Conservation (phyloP, 2,888 invertebrate genomes). For the Eucera pruinosa region DNA sequence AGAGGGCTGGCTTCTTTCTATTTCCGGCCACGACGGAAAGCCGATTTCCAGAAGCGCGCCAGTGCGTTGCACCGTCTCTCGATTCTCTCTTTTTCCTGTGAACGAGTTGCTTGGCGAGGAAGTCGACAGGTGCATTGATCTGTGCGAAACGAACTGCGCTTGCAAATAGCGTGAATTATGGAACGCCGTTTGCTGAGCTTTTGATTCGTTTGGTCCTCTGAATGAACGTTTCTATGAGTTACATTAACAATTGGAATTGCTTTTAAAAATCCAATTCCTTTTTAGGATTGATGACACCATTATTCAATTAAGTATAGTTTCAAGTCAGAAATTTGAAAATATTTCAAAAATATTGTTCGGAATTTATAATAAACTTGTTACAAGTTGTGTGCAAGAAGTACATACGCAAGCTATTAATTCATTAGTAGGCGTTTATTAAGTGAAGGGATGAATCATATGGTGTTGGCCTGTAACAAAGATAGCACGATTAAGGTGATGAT, state of each 20-base stretch:
- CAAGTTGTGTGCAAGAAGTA: not conserved
- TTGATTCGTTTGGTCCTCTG: no score
- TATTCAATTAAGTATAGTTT: no score
- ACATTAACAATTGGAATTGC: no score
- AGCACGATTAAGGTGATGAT: not conserved
- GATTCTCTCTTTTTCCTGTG: not conserved
- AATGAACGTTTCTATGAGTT: no score
- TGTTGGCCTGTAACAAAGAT: constrained; percentile 1
- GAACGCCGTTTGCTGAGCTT: no score
- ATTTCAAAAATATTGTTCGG: no score
- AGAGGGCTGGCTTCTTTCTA: constrained; percentile 70
- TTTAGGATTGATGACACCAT: no score
- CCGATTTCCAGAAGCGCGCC: constrained; percentile 48
- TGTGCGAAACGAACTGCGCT: constrained; percentile 8
- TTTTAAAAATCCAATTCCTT: no score
- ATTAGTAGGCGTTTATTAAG: not conserved
- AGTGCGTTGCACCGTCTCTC: constrained; percentile 38
- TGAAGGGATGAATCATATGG: not conserved
- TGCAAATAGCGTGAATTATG: not conserved
- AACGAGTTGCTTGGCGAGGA: constrained; percentile 1
- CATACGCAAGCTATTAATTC: not conserved
- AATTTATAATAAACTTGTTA: not conserved
- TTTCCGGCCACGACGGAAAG: constrained; percentile 68
- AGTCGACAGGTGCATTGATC: constrained; percentile 55
- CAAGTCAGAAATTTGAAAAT: no score